Base-by-base conservation (phyloP, 2,888 invertebrate genomes). In the Coleophora deauratella region DNA sequence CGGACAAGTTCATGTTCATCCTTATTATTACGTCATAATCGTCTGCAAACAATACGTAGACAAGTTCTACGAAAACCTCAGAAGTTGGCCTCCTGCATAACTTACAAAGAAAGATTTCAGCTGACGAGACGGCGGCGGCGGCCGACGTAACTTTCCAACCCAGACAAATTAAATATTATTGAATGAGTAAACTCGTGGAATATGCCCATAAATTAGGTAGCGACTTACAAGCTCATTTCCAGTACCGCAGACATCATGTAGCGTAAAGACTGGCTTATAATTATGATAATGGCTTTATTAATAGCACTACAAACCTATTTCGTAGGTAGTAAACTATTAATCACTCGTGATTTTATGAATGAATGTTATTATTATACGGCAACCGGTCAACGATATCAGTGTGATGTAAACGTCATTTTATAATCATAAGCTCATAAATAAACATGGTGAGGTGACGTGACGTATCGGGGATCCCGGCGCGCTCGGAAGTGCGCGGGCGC, bases 361-460 rank as follows among this genome's bases (percentile, higher is more conserved):
- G 72, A 70, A 72, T 74, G 77, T 75, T 81, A 73, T 78, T 80
- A 78, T 75, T 73, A 77, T 66, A 61, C 72, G 62, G 67, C 63
- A 66, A 69, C 73, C 78, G 80, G 78, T 77, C 78, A 77, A 75
- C 72, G 81, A 73, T 84, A 82, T 81, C 78, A 63, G 68, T 71
- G 70, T 72, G 73, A 72, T 71, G 72, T 77, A 73, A 72, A 81
- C 82, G 80, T 84, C 82, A 82, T 72, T 82, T 82, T 72, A 80
- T 81, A 81, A 84, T 82, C 79, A 81, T 80, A 79, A 78, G 74
- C 75, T 78, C 78, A 75, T 84, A 81, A 82, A 82, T 82, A 82
- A 79, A 81, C 74, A 76, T 66, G 55, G 66, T 81, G 84, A 82
- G 79, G 82, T 76, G 62, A 66, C 52, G 44, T 39, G 51, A 49